Percentiles rank a stretch among this genome's conserved stretches.
phyloP scores from a whole-genome alignment of 2,888 invertebrate genomes.

The Drosophila helvetica region DNA sequence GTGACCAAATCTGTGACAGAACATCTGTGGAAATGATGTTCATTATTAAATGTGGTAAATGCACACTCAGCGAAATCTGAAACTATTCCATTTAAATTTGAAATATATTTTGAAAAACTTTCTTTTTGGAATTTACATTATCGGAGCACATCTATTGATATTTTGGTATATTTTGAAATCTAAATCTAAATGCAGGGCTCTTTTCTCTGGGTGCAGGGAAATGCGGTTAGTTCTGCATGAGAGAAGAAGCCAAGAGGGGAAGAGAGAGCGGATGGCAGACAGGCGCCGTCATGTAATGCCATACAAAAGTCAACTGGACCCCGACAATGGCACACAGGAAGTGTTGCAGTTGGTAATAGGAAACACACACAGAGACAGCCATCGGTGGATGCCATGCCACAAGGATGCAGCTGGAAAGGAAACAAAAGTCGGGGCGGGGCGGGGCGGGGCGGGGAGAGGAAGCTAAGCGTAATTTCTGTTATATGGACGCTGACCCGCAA shows the following conservation, averaged over 20 bases:
- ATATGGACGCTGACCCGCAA: slow-evolving; percentile 50
- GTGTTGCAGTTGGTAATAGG: slow-evolving; percentile 55
- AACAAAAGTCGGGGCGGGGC: neutral
- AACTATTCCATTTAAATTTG: too few species aligned
- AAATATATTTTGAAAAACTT: too few species aligned
- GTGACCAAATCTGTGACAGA: too few species aligned
- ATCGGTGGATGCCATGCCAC: neutral
- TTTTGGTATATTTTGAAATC: too few species aligned
- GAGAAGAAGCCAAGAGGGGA: slow-evolving; percentile 5
- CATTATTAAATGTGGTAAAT: too few species aligned
- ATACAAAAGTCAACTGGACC: slow-evolving; percentile 38
- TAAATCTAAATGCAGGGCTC: too few species aligned
- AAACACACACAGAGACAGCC: slow-evolving; percentile 55
- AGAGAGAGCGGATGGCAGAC: neutral
- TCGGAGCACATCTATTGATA: too few species aligned
- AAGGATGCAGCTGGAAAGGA: neutral
- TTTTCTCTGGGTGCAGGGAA: slow-evolving; percentile 12
- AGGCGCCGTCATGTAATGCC: slow-evolving; percentile 41
- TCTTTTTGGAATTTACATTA: too few species aligned
- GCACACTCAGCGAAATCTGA: too few species aligned
- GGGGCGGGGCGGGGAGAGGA: slow-evolving; percentile 5
- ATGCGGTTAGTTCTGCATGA: slow-evolving; percentile 14
- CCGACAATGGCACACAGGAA: slow-evolving; percentile 43
- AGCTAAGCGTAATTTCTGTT: slow-evolving; percentile 30
- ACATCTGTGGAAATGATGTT: too few species aligned